Evolutionary conservation across 2,888 invertebrate species (phyloP), one percentile per base, ranked within the genome.

Genomic region (Drosophila buzzatii): DNA sequence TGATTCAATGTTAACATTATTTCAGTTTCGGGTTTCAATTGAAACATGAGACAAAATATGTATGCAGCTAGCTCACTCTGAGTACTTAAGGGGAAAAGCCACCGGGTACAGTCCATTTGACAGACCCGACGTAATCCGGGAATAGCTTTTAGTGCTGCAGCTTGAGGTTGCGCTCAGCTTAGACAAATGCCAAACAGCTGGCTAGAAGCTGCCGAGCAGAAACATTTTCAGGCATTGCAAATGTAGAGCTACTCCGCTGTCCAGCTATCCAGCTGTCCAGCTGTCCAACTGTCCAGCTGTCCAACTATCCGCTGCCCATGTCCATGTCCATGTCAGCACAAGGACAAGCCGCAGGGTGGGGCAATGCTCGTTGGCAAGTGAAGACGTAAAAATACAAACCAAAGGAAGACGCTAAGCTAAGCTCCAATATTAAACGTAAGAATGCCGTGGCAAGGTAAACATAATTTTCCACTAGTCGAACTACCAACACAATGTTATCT

Each of bases 401-500:
- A 52, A 65, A 64, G 37, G 64, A 60, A 76, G 69, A 73, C 35
- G 73, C 69, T 70, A 61, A 73, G 88, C 61, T 65, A 20, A 51
- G 51, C 51, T 51, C 63, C 63, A 44, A 85, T 71, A 73, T 80
- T 72, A 81, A 77, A 86, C 51, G 70, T 61, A 56, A 66, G 65
- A 71, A 68, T 58, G 81, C 68, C 61, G 70, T 41, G 60, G 66
- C 77, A 84, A 81, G 81, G 87, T 89, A 89, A 89, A 84, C 84
- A 84, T 84, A 75, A 83, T 84, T 86, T 89, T 73, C 57, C 71
- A 74, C 81, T 65, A 65, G 69, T 73, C 73, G 73, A 81, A 82
- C 76, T 65, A 68, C 52, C 49, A 60, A 47, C 27, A 70, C 23
- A 52, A 68, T 60, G 49, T 44, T 63, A 39, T 67, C 47, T 62